Percentiles rank a stretch among this genome's conserved stretches.
phyloP scores from a whole-genome alignment of 2,797 vertebrate genomes.

The Rhabdophis nuchalis region DNA sequence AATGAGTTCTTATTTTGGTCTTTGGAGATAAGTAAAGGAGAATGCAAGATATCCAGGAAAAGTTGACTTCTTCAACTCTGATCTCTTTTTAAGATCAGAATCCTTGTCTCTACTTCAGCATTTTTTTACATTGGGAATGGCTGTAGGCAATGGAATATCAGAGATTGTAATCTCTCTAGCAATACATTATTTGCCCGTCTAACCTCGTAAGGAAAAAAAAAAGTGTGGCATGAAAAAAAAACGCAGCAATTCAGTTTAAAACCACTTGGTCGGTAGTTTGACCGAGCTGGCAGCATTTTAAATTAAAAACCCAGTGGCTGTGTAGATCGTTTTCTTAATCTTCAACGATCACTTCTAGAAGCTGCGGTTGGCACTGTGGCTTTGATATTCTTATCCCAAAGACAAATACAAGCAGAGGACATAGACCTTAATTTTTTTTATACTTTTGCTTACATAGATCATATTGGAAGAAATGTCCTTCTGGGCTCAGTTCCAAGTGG shows the following conservation, averaged over 20 bases:
- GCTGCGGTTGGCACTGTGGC: constrained; percentile 1
- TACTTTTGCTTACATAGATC: not conserved
- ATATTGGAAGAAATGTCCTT: too few relatives aligned
- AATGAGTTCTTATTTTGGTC: not conserved
- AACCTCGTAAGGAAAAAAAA: constrained; percentile 37
- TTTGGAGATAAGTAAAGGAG: not conserved
- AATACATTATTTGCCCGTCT: constrained; percentile 39
- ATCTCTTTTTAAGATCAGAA: not conserved
- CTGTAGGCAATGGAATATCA: not conserved
- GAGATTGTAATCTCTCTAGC: constrained; percentile 38
- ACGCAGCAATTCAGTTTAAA: constrained; percentile 33
- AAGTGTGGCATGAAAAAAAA: constrained; percentile 35
- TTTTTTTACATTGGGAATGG: not conserved
- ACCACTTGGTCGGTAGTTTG: not conserved
- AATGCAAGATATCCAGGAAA: not conserved
- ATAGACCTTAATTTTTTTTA: not conserved
- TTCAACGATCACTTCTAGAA: constrained; percentile 32
- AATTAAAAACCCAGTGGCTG: constrained; percentile 5
- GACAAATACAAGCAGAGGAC: not conserved
- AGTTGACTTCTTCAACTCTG: not conserved
- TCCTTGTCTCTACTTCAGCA: not conserved
- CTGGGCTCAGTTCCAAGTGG: too few relatives aligned
- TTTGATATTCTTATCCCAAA: not conserved
- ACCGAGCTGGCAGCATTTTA: constrained; percentile 34
- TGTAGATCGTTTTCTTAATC: constrained; percentile 12